Base-by-base conservation (phyloP, 2,113 vertebrate genomes). In the Anarhynchus alexandrinus region DNA sequence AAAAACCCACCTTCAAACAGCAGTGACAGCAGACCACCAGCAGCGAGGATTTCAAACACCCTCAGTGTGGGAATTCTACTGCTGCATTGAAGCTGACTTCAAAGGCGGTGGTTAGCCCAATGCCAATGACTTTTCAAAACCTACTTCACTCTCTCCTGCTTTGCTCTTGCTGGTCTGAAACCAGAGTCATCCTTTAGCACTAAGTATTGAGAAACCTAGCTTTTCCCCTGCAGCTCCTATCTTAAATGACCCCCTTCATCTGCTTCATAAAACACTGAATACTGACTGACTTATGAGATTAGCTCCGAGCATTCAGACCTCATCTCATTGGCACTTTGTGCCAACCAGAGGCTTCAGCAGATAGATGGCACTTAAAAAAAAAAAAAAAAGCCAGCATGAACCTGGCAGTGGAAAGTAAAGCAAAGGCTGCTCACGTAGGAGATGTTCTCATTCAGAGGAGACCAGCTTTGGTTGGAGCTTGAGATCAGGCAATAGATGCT, bases 211-310 rank as follows among this genome's bases (percentile, higher is more conserved):
- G 71, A 66, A 66, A 76, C 4, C 2, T 4, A 82, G 54, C 79
- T 82, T 65, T 25, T 17, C 14, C 23, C 51, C 67, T 67, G 82
- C 51, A 88, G 67, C 4, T 83, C 71, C 85, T 18, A 18, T 36
- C 51, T 55, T 12, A 12, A 76, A 32, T 6, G 22, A 25, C 5
- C 7, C 17, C 49, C 49, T 51, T 51, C 22, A 81, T 9, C 47
- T 83, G 71, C 86, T 80, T 36, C 74, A 66, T 18, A 54, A 52
- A 76, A 27, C 82, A 45, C 23, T 1, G 18, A 77, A 18, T 0
- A 10, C 17, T 47, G 49, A 43, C 47, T 0, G 0, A 11, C n/a
- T 72, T 34, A 6, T 29, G 66, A 21, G 11, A 38, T 0, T 9
- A 12, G 49, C 72, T 47, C 54, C 0, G 0, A 4, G 47, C 29